These are phyloP conservation scores for Sphaerodactylus townsendi DNA, from an alignment of 2,113 vertebrate genomes.

Conservation along the genomic window DNA sequence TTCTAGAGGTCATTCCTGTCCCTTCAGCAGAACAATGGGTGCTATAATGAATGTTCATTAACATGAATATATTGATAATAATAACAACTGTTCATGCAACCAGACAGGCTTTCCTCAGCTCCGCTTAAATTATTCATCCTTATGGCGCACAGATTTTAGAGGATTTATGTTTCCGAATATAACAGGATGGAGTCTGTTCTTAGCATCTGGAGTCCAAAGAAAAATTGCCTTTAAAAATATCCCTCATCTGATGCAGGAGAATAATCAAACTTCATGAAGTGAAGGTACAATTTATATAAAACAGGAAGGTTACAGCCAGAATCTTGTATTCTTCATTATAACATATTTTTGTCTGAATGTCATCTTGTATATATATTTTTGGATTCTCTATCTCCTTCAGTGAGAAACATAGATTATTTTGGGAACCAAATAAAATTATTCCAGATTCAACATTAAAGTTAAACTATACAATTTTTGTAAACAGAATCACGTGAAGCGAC, in stretches of 20 bases:
- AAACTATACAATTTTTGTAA: conserved; percentile 51
- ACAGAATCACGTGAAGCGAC: not conserved
- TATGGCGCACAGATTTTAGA: not conserved
- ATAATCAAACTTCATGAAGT: not conserved
- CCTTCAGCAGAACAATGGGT: not conserved
- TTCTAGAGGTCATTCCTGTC: not conserved
- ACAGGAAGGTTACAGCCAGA: not conserved
- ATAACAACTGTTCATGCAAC: conserved; percentile 11
- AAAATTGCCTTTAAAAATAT: conserved; percentile 30
- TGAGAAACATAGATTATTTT: conserved; percentile 7
- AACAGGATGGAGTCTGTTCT: conserved; percentile 4
- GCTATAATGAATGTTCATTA: conserved; percentile 9
- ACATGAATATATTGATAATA: not conserved
- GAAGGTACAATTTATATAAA: not conserved
- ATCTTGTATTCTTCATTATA: not conserved
- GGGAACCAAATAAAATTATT: conserved; percentile 17
- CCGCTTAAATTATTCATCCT: not conserved
- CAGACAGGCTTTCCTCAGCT: conserved; percentile 7
- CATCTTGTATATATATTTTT: conserved; percentile 5
- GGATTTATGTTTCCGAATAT: not conserved
- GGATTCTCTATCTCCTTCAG: conserved; percentile 21
- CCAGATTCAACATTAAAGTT: conserved; percentile 25
- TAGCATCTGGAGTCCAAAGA: not conserved
- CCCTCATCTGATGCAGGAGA: not conserved
- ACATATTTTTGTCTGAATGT: not conserved